phyloP scores from a whole-genome alignment of 2,888 invertebrate species.

The Standfussiana lucernea region DNA sequence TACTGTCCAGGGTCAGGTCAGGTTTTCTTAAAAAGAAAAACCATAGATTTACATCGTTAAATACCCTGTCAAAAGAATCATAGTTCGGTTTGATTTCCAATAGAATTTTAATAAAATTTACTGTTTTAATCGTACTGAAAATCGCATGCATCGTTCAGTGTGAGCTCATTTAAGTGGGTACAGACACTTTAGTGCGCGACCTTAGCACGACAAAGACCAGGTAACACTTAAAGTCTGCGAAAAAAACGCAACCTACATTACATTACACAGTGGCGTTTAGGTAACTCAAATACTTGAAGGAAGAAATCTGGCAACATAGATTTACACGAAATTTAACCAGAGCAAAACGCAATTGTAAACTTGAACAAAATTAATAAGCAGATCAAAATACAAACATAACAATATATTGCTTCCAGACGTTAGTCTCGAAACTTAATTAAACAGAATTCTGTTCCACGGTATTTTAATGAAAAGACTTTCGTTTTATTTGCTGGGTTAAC shows the following conservation, averaged over 20 bases:
- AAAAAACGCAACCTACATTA: too few relatives aligned
- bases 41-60: background rate
- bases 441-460: background rate
- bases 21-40: background rate
- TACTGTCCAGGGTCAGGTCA: background rate
- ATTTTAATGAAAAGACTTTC: background rate
- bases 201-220: background rate
- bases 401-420: slow-evolving; percentile 10
- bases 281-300: background rate
- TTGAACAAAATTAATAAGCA: background rate
- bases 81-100: background rate
- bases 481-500: background rate
- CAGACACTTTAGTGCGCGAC: background rate
- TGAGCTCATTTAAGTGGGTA: background rate
- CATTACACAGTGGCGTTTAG: too few relatives aligned
- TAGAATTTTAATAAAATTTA: background rate
- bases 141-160: background rate
- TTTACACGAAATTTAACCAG: background rate
- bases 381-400: background rate
- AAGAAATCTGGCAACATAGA: background rate
- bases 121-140: background rate
- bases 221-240: background rate
- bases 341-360: background rate
- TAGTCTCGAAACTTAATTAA: slow-evolving; percentile 15
- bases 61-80: background rate